Base-by-base conservation (phyloP, 2,113 vertebrate genomes). In the Ptyas mucosa region DNA sequence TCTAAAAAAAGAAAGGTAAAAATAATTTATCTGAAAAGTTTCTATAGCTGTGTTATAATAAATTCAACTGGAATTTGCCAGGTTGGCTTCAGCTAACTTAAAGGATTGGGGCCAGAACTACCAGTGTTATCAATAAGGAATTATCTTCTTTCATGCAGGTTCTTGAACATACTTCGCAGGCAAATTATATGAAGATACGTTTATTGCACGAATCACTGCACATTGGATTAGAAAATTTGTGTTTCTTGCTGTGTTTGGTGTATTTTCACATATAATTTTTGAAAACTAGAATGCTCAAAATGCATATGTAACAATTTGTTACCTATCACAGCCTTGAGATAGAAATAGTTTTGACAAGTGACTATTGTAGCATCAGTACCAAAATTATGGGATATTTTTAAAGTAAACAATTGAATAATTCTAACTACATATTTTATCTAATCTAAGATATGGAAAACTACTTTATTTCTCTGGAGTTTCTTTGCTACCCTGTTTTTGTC, bases 41-140 rank as follows among this genome's bases (percentile, higher is more conserved):
- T 92, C 94, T 57, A 94, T 43, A 94, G 95, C 94, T 96, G 43
- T 94, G 94, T 96, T 95, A 93, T 92, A 94, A 88, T n/a, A 97
- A 95, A 81, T 81, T 81, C 15, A 81, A 81, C 75, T 21, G 34
- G 34, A 81, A 21, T 39, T 81, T 81, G 34, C 18, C 75, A 81
- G 75, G 75, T 81, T 81, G 75, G 75, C 34, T 81, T 43, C 75
- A 81, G 34, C 75, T 81, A 81, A 81, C 75, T 81, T 43, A 81
- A 81, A 81, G 75, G 64, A 81, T 81, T 81, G 75, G 18, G 75
- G 8, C 34, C 75, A 81, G 24, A 89, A 46, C 49, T 23, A 89
- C 49, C 15, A 7, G 4, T 55, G 8, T 18, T 61, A 15, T 69
- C 75, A 39, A 88, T 54, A 34, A 49, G 49, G 29, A n/a, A 69